Conservation (phyloP, 2,888 invertebrate genomes). For the Hofmannophila pseudospretella region DNA sequence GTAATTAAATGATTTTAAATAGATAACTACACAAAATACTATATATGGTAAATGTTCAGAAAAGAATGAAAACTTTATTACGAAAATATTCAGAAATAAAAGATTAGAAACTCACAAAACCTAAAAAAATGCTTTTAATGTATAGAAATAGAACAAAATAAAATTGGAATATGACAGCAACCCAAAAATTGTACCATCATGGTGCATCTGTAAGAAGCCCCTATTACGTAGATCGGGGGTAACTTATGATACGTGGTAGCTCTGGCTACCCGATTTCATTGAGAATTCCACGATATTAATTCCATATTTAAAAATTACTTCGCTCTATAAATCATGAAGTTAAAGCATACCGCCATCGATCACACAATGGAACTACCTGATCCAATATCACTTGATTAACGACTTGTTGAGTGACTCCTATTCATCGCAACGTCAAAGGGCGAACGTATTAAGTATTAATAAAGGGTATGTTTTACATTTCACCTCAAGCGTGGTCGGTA, state of each 20-base stretch:
- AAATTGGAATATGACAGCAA: too few relatives aligned
- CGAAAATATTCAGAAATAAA: too few relatives aligned
- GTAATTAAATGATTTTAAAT: too few relatives aligned
- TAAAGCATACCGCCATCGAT: slow-evolving; percentile 57
- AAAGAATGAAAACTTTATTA: too few relatives aligned
- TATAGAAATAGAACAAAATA: too few relatives aligned
- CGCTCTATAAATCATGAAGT: slow-evolving; percentile 60
- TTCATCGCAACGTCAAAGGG: slow-evolving; percentile 68
- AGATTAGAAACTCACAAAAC: too few relatives aligned
- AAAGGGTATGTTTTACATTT: slow-evolving; percentile 61
- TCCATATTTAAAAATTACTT: slow-evolving; percentile 54
- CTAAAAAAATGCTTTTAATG: too few relatives aligned
- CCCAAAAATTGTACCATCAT: too few relatives aligned
- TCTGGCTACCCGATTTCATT: slow-evolving; percentile 23
- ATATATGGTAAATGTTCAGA: too few relatives aligned
- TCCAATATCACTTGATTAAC: slow-evolving; percentile 74
- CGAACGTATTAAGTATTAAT: slow-evolving; percentile 71
- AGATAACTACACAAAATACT: too few relatives aligned
- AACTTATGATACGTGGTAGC: slow-evolving; percentile 5
- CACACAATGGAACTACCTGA: slow-evolving; percentile 72
- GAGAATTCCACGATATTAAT: slow-evolving; percentile 42
- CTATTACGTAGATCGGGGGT: not conserved
- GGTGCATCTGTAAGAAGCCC: not conserved
- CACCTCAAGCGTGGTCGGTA: slow-evolving; percentile 41
- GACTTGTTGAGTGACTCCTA: slow-evolving; percentile 74